phyloP scores from a whole-genome alignment of 2,113 vertebrate genomes.

The Motacilla tschutschensis region DNA sequence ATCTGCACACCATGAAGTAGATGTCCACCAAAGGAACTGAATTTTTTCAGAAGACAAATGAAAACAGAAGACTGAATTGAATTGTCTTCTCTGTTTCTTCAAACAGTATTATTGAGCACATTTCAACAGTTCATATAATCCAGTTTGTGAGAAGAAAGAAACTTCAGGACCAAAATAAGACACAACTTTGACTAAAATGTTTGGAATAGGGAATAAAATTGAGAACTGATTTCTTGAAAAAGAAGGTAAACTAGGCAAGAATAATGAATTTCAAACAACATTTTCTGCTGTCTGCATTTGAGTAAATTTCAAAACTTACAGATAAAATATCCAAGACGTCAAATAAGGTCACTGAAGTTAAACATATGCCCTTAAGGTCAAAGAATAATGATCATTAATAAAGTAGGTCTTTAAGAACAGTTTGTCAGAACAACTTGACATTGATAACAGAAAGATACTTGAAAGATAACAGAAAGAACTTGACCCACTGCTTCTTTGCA shows the following conservation, averaged over 20 bases:
- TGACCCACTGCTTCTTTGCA: background rate
- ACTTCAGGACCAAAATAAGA: background rate
- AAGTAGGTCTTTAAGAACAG: background rate
- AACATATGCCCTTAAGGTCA: background rate
- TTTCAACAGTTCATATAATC: background rate
- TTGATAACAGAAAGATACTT: background rate
- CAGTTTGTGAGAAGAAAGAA: background rate
- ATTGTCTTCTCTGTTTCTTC: background rate
- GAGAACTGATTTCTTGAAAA: background rate
- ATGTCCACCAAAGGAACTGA: rapidly evolving
- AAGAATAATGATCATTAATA: background rate
- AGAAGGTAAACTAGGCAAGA: background rate
- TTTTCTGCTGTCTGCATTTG: background rate
- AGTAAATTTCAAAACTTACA: background rate
- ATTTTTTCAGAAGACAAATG: background rate
- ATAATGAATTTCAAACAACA: background rate
- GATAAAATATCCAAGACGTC: background rate
- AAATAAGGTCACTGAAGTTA: background rate
- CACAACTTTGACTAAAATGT: background rate
- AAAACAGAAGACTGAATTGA: background rate
- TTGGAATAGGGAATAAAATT: background rate
- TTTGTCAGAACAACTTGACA: background rate
- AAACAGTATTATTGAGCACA: background rate
- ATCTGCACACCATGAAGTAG: background rate
- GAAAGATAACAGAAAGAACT: background rate